These are phyloP conservation scores for Beris morrisii DNA, from an alignment of 2,888 invertebrate species.

Conservation along the genomic window DNA sequence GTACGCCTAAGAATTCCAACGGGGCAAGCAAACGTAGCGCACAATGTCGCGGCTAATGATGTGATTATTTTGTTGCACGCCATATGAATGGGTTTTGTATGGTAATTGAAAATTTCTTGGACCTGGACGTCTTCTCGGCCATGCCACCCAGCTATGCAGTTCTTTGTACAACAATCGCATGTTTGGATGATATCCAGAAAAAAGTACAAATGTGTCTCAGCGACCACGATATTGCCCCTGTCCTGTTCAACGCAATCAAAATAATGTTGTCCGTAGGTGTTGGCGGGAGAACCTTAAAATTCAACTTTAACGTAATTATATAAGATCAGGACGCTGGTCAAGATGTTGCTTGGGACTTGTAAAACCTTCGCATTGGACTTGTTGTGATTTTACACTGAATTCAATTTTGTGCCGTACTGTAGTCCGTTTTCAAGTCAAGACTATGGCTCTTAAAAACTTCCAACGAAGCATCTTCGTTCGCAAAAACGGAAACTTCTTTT, in stretches of 20 bases:
- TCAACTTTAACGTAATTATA: conserved; percentile 34
- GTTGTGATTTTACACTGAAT: conserved; percentile 18
- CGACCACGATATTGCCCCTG: neutral
- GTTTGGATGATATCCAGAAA: conserved; percentile 9
- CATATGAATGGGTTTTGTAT: conserved; percentile 32
- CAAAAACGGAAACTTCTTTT: too few relatives aligned
- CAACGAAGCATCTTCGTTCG: too few relatives aligned
- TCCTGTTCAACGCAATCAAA: conserved; percentile 26
- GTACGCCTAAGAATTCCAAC: neutral
- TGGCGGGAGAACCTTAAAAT: conserved; percentile 35
- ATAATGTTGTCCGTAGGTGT: conserved; percentile 39
- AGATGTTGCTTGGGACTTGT: neutral
- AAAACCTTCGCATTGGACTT: neutral
- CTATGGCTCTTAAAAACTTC: neutral
- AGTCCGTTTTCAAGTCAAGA: conserved; percentile 1
- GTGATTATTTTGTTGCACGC: conserved; percentile 32
- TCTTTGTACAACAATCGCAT: neutral
- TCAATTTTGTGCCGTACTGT: conserved; percentile 12
- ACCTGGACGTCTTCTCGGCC: neutral
- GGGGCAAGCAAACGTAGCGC: conserved; percentile 7
- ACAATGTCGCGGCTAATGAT: conserved; percentile 34
- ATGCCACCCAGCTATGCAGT: neutral
- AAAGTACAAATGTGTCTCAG: conserved; percentile 1
- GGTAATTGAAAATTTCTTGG: conserved; percentile 27
- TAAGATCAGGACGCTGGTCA: conserved; percentile 16